A percentile compares a stretch with the other conserved stretches of the same genome.
Conservation (phyloP, 2,888 invertebrate genomes). For the Adela reaumurella region DNA sequence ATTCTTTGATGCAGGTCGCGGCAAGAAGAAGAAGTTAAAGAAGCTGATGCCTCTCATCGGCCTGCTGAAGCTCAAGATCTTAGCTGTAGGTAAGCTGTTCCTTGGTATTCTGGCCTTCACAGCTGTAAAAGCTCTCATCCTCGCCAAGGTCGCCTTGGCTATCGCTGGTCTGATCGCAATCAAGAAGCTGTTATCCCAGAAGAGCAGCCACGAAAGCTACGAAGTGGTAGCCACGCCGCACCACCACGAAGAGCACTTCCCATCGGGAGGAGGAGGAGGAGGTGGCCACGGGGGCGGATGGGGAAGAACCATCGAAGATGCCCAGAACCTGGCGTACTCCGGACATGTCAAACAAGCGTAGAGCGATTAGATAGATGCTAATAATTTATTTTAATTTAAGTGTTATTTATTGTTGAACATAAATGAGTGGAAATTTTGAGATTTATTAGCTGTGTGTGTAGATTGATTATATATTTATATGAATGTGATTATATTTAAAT, state of each 20-base stretch:
- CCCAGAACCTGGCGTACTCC: slow-evolving; percentile 59
- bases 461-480: too few relatives aligned
- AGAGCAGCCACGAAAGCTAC: slow-evolving; percentile 66
- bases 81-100: slow-evolving; percentile 72
- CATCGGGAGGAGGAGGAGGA: slow-evolving; percentile 33
- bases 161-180: slow-evolving; percentile 68
- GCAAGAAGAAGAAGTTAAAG: slow-evolving; percentile 78
- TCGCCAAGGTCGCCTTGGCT: slow-evolving; percentile 78
- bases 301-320: slow-evolving; percentile 55
- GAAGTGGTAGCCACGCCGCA: slow-evolving; percentile 72
- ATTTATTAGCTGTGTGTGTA: too few relatives aligned
- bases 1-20: slow-evolving; percentile 72
- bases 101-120: slow-evolving; percentile 71
- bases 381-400: too few relatives aligned
- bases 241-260: slow-evolving; percentile 52
- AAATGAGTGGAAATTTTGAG: slow-evolving; percentile 2
- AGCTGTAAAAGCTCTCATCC: slow-evolving; percentile 80
- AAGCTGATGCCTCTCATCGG: slow-evolving; percentile 70
- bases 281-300: slow-evolving; percentile 49
- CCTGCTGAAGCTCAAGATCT: slow-evolving; percentile 73
- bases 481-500: too few relatives aligned
- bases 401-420: slow-evolving; percentile 11
- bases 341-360: slow-evolving; percentile 49
- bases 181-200: slow-evolving; percentile 69
- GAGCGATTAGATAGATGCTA: not conserved